These are phyloP conservation scores for Sisyra terminalis DNA, from an alignment of 2,888 invertebrate genomes.

Conservation along the genomic window DNA sequence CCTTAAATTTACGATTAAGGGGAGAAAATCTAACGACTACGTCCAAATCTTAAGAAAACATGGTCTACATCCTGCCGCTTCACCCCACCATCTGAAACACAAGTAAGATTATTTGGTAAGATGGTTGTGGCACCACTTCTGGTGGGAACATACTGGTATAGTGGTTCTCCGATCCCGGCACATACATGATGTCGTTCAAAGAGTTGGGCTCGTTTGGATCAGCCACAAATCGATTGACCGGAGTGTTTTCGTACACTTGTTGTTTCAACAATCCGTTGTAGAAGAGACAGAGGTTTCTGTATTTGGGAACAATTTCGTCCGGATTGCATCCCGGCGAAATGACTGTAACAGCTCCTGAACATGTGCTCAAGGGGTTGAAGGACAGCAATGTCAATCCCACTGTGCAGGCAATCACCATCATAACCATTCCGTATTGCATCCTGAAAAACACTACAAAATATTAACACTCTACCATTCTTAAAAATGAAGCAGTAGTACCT, in stretches of 20 bases:
- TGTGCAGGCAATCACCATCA: not conserved
- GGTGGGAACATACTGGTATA: conserved; percentile 2
- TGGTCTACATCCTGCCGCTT: conserved; percentile 83
- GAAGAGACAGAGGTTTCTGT: conserved; percentile 6
- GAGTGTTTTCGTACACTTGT: conserved; percentile 5
- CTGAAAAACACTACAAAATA: not conserved
- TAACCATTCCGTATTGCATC: conserved; percentile 3
- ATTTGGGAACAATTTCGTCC: conserved; percentile 1
- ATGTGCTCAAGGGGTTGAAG: not conserved
- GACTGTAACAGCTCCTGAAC: not conserved
- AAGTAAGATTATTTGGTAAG: not conserved
- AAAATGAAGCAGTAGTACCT: too few species aligned
- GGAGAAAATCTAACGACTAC: conserved; percentile 34
- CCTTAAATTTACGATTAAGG: too few species aligned
- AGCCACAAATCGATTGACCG: not conserved
- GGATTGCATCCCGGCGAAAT: conserved; percentile 1
- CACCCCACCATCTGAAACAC: conserved; percentile 41
- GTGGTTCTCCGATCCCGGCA: not conserved
- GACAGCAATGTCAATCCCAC: not conserved
- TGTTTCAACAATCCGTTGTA: conserved; percentile 7
- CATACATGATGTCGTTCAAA: not conserved
- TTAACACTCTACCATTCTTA: too few species aligned
- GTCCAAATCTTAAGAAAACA: conserved; percentile 78
- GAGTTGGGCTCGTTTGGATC: not conserved
- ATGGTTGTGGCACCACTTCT: not conserved